These are phyloP conservation scores for Alcedo quadribrachys DNA, from an alignment of 2,797 vertebrate species.

Conservation along the genomic window DNA sequence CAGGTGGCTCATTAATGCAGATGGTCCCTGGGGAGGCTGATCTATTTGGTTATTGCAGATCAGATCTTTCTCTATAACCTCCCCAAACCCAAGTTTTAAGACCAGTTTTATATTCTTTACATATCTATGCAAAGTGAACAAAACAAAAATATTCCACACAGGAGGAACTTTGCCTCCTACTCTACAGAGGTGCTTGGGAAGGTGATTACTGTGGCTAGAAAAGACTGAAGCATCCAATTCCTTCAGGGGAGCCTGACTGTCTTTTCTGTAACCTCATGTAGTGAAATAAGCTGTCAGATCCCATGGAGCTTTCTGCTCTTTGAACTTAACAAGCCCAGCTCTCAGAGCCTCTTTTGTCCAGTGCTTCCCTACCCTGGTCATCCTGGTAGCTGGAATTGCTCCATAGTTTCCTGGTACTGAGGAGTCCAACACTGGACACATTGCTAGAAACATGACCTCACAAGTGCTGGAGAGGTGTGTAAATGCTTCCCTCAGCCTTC, in stretches of 20 bases:
- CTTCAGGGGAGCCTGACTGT: background rate
- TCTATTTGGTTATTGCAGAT: background rate
- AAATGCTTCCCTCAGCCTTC: background rate
- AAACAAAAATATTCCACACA: background rate
- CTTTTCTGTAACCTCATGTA: background rate
- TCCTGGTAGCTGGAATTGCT: background rate
- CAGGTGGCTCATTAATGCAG: background rate
- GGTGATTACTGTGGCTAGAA: background rate
- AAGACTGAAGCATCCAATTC: background rate
- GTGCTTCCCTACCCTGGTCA: fast-evolving
- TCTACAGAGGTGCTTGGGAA: background rate
- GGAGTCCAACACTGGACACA: background rate
- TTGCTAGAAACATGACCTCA: background rate
- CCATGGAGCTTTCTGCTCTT: background rate
- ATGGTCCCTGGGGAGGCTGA: background rate
- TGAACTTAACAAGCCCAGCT: background rate
- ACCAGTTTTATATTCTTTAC: background rate
- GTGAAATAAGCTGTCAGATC: background rate
- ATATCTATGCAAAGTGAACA: background rate
- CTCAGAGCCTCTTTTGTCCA: background rate
- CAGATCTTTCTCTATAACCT: background rate
- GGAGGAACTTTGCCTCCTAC: background rate
- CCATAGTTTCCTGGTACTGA: background rate
- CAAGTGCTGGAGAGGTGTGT: background rate
- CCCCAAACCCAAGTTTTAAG: background rate